phyloP scores from a whole-genome alignment of 2,888 invertebrate species.

The Anaspis maculata region DNA sequence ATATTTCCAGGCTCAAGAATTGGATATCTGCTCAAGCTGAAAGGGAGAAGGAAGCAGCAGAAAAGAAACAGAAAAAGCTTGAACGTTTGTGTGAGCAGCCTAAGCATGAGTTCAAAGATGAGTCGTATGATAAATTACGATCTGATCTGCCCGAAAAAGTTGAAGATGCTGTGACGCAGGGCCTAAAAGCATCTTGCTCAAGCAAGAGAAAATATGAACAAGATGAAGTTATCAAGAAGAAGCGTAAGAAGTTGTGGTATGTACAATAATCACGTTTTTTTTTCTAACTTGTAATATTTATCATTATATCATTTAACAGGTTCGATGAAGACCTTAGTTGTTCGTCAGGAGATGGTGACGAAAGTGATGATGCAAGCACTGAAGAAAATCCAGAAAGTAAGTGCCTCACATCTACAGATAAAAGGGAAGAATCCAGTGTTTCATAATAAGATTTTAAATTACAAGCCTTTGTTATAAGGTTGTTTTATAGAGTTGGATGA shows the following conservation, averaged over 20 bases:
- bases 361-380: no score
- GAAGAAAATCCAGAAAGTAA: no score
- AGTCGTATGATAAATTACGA: constrained; percentile 68
- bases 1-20: constrained; percentile 59
- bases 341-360: no score
- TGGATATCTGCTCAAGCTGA: constrained; percentile 85
- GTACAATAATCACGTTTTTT: constrained; percentile 5
- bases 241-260: constrained; percentile 38
- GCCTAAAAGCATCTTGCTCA: constrained; percentile 52
- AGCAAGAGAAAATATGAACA: constrained; percentile 26
- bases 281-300: no score
- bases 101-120: constrained; percentile 80
- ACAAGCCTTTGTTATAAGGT: no score
- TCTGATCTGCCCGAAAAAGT: constrained; percentile 71
- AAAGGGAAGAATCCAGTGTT: no score
- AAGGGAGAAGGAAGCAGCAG: constrained; percentile 69
- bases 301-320: no score
- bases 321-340: no score
- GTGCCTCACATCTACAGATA: no score
- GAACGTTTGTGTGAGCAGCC: constrained; percentile 70
- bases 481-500: no score
- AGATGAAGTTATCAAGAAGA: constrained; percentile 28
- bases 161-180: constrained; percentile 77
- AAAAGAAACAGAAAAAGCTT: constrained; percentile 67
- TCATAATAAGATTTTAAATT: no score